Conservation (phyloP, 2,797 vertebrate genomes). For the Ctenosaura bakeri region DNA sequence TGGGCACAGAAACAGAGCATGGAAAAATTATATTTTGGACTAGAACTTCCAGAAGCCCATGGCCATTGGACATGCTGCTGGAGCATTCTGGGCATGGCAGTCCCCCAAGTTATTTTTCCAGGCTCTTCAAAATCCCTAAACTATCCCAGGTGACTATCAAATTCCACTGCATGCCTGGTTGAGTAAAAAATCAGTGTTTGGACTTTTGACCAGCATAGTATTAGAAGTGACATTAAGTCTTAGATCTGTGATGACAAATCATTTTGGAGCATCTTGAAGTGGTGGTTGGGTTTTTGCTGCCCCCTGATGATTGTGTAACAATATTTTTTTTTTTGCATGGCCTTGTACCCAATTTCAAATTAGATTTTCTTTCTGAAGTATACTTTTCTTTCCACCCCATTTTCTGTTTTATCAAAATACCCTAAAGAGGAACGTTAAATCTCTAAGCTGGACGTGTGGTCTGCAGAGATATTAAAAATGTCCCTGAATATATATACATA, state of each 20-base stretch:
- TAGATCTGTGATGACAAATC: background rate
- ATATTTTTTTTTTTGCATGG: background rate
- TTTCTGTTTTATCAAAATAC: background rate
- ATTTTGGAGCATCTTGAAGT: too few species aligned
- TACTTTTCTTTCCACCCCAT: background rate
- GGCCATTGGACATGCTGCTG: too few species aligned
- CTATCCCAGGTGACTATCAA: background rate
- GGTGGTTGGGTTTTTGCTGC: background rate
- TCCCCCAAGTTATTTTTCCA: too few species aligned
- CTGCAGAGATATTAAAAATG: background rate
- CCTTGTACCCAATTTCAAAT: background rate
- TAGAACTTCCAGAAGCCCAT: background rate
- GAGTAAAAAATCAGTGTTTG: too few species aligned
- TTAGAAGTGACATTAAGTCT: background rate
- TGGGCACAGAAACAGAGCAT: too few species aligned
- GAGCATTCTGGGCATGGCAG: too few species aligned
- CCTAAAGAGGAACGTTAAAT: background rate
- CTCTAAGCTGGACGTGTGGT: background rate
- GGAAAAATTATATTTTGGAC: too few species aligned
- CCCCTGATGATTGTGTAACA: background rate
- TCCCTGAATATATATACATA: background rate
- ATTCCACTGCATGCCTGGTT: background rate
- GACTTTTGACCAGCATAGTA: background rate
- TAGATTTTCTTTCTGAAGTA: background rate
- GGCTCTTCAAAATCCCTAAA: too few species aligned